Base-by-base conservation (phyloP, 2,113 vertebrate genomes). In the Erythrolamprus reginae region DNA sequence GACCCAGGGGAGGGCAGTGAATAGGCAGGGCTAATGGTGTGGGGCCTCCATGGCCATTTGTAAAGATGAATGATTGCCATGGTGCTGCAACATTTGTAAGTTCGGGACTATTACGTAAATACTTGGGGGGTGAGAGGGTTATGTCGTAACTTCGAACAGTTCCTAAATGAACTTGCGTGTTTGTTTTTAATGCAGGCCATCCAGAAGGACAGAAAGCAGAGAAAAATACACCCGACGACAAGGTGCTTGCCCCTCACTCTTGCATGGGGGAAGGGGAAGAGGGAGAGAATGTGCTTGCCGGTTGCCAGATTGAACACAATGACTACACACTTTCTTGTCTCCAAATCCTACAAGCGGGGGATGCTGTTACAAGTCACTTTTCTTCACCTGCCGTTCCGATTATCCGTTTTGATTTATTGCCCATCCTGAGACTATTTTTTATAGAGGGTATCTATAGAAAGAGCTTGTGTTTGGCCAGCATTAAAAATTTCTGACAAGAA, bases 141-240 rank as follows among this genome's bases (percentile, higher is more conserved):
- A 26, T 58, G 56, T 26, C 9, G 1, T 58, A 58, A 58, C 55
- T 58, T 58, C 1, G 56, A 58, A 10, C 3, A 8, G 24, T 28
- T 58, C 2, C 56, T 58, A 58, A 58, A 9, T 26, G 24, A 58
- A 58, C 50, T 55, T 23, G 28, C 28, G 38, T 55, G 38, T 12
- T 55, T 82, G 19, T 51, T 28, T 86, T 91, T 86, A 89, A 92
- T 56, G 93, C 95, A 98, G 98, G 97, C 91, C 97, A 97, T 84
- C 82, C 96, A 8, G 98, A 98, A 89, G 97, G 96, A 87, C 97
- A 98, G 96, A 98, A 99, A 94, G 90, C 97, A 28, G 98, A 99
- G 95, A 99, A 98, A 95, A 96, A 96, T 89, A 91, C 97, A 15
- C 87, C 97, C 7, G 98, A 99, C 88, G 98, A 99, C 93, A 99